These are phyloP conservation scores for Maccullochella peelii DNA, from an alignment of 2,113 vertebrate genomes.

Conservation along the genomic window DNA sequence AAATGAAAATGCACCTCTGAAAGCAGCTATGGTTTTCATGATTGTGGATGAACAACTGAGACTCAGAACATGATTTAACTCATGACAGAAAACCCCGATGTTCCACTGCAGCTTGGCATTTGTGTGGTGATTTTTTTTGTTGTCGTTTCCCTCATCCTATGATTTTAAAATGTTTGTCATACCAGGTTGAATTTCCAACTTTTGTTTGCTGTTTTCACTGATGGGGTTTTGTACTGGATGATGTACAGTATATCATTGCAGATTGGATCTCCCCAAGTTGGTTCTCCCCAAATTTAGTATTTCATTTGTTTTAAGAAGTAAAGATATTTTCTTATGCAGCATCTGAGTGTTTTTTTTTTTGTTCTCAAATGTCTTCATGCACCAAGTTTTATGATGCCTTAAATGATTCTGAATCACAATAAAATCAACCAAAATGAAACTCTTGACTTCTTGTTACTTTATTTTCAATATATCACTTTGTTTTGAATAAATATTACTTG, in stretches of 20 bases:
- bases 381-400: slow-evolving; percentile 30
- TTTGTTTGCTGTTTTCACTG: slow-evolving; percentile 22
- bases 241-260: slow-evolving; percentile 47
- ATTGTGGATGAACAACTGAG: neutral
- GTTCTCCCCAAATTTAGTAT: slow-evolving; percentile 29
- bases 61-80: neutral
- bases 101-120: slow-evolving; percentile 16
- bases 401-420: slow-evolving; percentile 50
- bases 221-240: slow-evolving; percentile 22
- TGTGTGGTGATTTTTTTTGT: slow-evolving; percentile 15
- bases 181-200: slow-evolving; percentile 11
- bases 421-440: slow-evolving; percentile 45
- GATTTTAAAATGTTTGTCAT: slow-evolving; percentile 33
- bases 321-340: slow-evolving; percentile 57
- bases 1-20: slow-evolving; percentile 20
- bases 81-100: neutral
- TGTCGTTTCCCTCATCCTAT: neutral
- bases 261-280: slow-evolving; percentile 33
- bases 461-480: slow-evolving; percentile 35
- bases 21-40: slow-evolving; percentile 11
- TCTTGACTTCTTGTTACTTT: slow-evolving; percentile 15
- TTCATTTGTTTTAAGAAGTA: slow-evolving; percentile 54
- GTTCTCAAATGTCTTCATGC: slow-evolving; percentile 26
- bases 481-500: slow-evolving; percentile 20
- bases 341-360: slow-evolving; percentile 18